Evolutionary conservation across 2,888 invertebrate genomes (phyloP), one percentile per base, ranked within the genome.

Genomic region (Adelognathus sp.): DNA sequence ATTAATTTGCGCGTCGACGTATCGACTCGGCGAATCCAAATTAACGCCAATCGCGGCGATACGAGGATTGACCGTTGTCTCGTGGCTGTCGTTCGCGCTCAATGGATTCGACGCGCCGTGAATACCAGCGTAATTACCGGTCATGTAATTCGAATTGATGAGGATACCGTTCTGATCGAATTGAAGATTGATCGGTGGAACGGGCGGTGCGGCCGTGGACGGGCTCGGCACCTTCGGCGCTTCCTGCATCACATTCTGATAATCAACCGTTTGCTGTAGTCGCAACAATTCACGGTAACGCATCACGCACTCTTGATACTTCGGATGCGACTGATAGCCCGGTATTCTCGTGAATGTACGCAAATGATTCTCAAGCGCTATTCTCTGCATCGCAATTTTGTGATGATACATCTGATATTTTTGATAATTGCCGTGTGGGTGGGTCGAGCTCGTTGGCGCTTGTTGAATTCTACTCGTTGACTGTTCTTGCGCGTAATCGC

Each of bases 121-220:
- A 21, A 79, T 27, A 2, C 82, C 83, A 0, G 87, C 72, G 56
- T 85, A 88, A 64, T 78, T 85, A 2, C 86, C 81, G 0, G 88
- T 80, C 1, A 88, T 77, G 39, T 87, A 88, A 56, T 80, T 90
- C 0, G 91, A 87, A 73, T 91, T 91, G 4, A 91, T 89, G n/a
- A 91, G 58, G 27, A 89, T 82, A 0, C 91, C 91, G 56, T 91
- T 90, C 11, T 90, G 91, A 82, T 91, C 91, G 16, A 90, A 91
- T 67, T 91, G 91, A 3, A 91, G 79, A 81, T 90, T 91, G 21
- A 91, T 90, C 4, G 91, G 88, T 1, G 88, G 85, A 16, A 89
- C 82, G 1, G 81, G 54, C 3, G 81, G 70, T 1, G 70, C 50
- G n/a, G 73, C 24, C 4, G 29, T 31, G n/a, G 73, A 18, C 0